Evolutionary conservation across 2,888 invertebrate genomes (phyloP), one percentile per base, ranked within the genome.

Genomic region (Ochropleura leucogaster): DNA sequence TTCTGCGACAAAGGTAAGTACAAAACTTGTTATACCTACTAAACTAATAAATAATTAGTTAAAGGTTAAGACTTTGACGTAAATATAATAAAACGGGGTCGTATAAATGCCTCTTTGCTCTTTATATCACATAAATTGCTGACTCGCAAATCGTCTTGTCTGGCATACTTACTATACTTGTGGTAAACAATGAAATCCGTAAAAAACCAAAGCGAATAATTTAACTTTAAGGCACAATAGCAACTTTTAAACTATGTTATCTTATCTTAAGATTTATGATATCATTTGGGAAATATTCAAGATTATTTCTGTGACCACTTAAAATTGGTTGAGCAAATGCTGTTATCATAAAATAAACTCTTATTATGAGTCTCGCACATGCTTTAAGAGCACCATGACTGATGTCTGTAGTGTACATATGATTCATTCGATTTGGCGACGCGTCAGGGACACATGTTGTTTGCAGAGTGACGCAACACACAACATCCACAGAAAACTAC

Each of bases 391-490:
- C 65, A 65, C 76, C 68, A 63, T 77, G 67, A 76, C 60, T 67
- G 81, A 68, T 76, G 55, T 77, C 70, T 83, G 71, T 55, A 66
- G 70, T 80, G 77, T 77, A 76, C 60, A 40, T 67, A 70, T 88
- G 87, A 86, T 57, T 86, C 87, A 88, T 82, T 71, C 75, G 57
- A 76, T 85, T 85, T 79, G 82, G 84, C 85, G 87, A 86, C 83
- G 65, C 72, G 64, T 68, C 80, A 79, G 62, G 66, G 75, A 49
- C 83, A 77, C 65, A 78, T 67, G 77, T 73, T 74, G 76, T 77
- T 77, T 75, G 66, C 77, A 71, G 67, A 66, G 71, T 87, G 87
- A 85, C 79, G 85, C 74, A 83, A 86, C 79, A 70, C 80, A 53
- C 62, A 67, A 72, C 77, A 76, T 74, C 69, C 72, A 65, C 72